Evolutionary conservation across 2,888 invertebrate genomes (phyloP), one percentile per base, ranked within the genome.

Genomic region (Leptopilina drosophilae): DNA sequence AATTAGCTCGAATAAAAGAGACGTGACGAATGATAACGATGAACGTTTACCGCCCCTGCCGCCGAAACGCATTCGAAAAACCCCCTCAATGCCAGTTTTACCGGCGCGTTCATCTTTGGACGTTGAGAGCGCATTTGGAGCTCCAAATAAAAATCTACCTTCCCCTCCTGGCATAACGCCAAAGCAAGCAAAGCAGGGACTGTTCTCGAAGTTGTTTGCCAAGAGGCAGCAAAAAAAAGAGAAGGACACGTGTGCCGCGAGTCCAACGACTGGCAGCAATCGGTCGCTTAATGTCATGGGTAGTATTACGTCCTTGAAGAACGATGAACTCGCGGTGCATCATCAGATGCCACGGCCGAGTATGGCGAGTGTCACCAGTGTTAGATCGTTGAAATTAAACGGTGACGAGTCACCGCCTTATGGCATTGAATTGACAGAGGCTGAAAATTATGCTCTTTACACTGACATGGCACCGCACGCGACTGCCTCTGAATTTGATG

Each of bases 381-480:
- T 86, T 2, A 87, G 86, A 69, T 87, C 88, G 12, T 81, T 87
- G 26, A 85, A 59, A 20, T 77, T 87, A 5, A 88, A 88, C 8
- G 88, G 87, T 5, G 89, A 90, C 9, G 88, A 87, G 15, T 88
- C 90, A 33, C 89, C 90, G 0, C 85, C 89, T 1, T 89, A 90
- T 53, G 91, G 88, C 79, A 90, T 95, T 65, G 97, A 96, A 85
- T 92, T 97, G 49, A 97, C 97, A 0, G 97, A 97, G 85, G 97
- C 97, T 0, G 97, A 97, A 88, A 96, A 97, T 89, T 97, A 96
- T 90, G 97, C 97, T 53, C 91, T 97, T 80, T 97, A 97, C 86
- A 97, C 97, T 87, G 95, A 96, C 77, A 94, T 97, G 89, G 97
- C 97, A 12, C 97, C 97, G 0, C 96, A 95, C 89, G 97, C 97